A percentile compares a stretch with the other conserved stretches of the same genome.
Conservation (phyloP, 2,797 vertebrate genomes). For the Chanos chanos region DNA sequence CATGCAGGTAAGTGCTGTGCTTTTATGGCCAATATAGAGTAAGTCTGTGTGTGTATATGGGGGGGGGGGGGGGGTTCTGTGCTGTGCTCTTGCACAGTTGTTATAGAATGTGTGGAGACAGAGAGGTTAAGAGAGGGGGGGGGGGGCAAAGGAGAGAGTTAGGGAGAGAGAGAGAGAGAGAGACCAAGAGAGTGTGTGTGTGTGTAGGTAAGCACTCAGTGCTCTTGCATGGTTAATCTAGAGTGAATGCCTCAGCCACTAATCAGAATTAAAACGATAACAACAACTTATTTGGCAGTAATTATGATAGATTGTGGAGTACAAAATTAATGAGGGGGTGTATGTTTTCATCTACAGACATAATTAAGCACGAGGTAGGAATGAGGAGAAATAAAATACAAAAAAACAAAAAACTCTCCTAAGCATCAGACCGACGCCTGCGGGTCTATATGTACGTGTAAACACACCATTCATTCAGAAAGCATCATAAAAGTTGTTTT, state of each 20-base stretch:
- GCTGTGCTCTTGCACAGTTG: too few relatives aligned
- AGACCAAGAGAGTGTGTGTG: neutral
- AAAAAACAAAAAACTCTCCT: slow-evolving; percentile 50
- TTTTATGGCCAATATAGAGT: too few relatives aligned
- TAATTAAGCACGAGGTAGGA: slow-evolving; percentile 64
- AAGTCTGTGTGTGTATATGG: too few relatives aligned
- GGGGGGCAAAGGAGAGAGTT: neutral
- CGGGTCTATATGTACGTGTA: slow-evolving; percentile 48
- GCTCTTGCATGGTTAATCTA: too few relatives aligned
- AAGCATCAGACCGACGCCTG: slow-evolving; percentile 47
- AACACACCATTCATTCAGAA: too few relatives aligned
- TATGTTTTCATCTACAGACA: slow-evolving; percentile 65
- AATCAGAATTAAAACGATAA: slow-evolving; percentile 64
- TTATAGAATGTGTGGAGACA: neutral
- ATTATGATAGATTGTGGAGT: slow-evolving; percentile 65
- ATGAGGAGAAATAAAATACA: slow-evolving; percentile 25
- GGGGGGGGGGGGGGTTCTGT: too few relatives aligned
- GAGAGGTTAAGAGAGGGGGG: neutral
- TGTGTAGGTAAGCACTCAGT: neutral
- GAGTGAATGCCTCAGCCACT: slow-evolving; percentile 39
- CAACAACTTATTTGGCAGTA: slow-evolving; percentile 67
- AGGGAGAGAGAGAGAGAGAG: neutral
- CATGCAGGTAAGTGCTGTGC: too few relatives aligned
- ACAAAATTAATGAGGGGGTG: slow-evolving; percentile 64
- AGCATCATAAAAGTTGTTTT: too few relatives aligned